Conservation (phyloP, 2,888 invertebrate genomes). For the Glaucopsyche alexis region DNA sequence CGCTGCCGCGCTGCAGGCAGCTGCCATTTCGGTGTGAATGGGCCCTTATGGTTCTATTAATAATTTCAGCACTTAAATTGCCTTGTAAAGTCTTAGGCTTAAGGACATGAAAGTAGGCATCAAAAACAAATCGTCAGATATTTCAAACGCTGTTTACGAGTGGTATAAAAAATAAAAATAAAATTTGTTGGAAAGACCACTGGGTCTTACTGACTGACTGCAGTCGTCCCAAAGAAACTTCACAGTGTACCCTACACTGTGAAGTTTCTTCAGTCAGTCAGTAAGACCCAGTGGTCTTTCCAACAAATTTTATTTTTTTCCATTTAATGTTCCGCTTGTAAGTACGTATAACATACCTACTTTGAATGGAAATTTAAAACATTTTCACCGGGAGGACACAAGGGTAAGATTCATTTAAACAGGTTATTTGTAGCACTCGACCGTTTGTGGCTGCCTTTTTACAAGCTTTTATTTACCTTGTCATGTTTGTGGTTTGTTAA, state of each 20-base stretch:
- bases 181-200: background rate
- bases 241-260: background rate
- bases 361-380: background rate
- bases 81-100: too few relatives aligned
- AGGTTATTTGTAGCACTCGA: background rate
- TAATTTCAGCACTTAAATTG: too few relatives aligned
- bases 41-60: too few relatives aligned
- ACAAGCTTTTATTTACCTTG: slow-evolving; percentile 13
- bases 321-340: background rate
- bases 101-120: too few relatives aligned
- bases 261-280: background rate
- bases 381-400: slow-evolving; percentile 3
- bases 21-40: too few relatives aligned
- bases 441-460: slow-evolving; percentile 12
- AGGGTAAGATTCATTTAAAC: slow-evolving; percentile 2
- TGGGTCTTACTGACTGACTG: too few relatives aligned
- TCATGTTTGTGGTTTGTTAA: background rate
- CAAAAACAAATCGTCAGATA: too few relatives aligned
- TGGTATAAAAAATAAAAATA: background rate
- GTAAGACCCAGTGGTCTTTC: background rate
- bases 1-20: too few relatives aligned
- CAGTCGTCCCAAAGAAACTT: background rate
- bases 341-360: background rate
- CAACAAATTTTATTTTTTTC: background rate
- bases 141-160: background rate